These are phyloP conservation scores for Phoxinus dragarum DNA, from an alignment of 2,797 vertebrate genomes.

Conservation along the genomic window DNA sequence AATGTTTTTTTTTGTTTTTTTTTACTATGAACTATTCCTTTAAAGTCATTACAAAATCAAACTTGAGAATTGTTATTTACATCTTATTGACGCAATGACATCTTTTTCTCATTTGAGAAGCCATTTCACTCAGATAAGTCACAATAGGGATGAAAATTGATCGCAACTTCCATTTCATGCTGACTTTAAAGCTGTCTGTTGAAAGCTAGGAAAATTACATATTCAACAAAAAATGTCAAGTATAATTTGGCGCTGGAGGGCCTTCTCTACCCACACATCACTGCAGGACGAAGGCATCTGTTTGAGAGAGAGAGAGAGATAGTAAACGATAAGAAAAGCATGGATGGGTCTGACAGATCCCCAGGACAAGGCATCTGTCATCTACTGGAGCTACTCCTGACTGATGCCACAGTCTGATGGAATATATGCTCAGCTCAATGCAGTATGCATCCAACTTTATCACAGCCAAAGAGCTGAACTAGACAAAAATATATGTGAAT, in stretches of 20 bases:
- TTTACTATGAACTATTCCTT: background rate
- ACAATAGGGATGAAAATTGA: background rate
- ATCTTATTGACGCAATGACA: background rate
- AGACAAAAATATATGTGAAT: constrained; percentile 19
- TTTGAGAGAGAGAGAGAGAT: constrained; percentile 14
- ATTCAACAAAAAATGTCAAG: constrained; percentile 18
- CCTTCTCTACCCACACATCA: constrained; percentile 10
- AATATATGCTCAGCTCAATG: constrained; percentile 13
- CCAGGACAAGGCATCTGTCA: constrained; percentile 38
- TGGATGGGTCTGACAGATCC: background rate
- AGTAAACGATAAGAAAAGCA: constrained; percentile 9
- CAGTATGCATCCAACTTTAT: background rate
- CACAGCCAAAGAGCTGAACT: background rate
- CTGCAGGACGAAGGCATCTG: constrained; percentile 5
- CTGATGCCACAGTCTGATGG: background rate
- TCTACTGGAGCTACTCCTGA: constrained; percentile 7
- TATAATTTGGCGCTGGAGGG: constrained; percentile 5
- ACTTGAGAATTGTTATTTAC: background rate
- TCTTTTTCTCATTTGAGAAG: background rate
- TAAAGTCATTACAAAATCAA: background rate
- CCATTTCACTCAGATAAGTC: background rate
- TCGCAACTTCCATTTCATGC: background rate
- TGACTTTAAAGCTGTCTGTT: background rate
- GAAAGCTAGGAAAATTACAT: background rate
- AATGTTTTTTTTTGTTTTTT: background rate